Evolutionary conservation across 2,797 vertebrate genomes (phyloP), one percentile per base, ranked within the genome.

Genomic region (Toxotes lorentzi): DNA sequence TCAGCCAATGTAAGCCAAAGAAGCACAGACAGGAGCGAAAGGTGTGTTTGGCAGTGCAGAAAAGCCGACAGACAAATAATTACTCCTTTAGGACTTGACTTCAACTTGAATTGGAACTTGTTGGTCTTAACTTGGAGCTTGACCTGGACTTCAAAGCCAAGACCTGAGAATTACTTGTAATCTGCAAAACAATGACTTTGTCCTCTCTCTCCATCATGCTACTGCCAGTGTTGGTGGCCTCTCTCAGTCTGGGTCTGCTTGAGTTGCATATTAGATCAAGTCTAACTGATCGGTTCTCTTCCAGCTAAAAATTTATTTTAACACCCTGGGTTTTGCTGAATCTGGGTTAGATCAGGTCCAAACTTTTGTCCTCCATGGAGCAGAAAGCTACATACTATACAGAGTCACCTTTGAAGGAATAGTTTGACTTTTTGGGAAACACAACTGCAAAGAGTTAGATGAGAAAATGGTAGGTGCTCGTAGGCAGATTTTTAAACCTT

Each of bases 1-100:
- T 43, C 66, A 71, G 54, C 21, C 76, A 72, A 23, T 65, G 12
- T n/a, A n/a, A n/a, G n/a, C n/a, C n/a, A n/a, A 8, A 2, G 24
- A 40, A 32, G 51, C 7, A 12, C 13, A 4, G 41, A 48, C 14
- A 71, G 74, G 43, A 27, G 21, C 24, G 27, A 58, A 64, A 58
- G 12, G 9, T 47, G 21, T 14, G 1, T 19, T 19, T 23, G 45
- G 53, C 32, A 40, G 57, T 4, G 21, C 30, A 57, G 41, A 56
- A 23, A 17, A 27, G 51, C 50, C 57, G 21, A 59, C 32, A 63
- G n/a, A 30, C n/a, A n/a, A 70, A 41, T 51, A 71, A 43, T 66
- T n/a, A 48, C 63, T 61, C 38, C 40, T 53, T 61, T 27, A 45
- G 43, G 40, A 5, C 5, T 62, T 2, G 2, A 50, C 43, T 50